Conservation (phyloP, 2,113 vertebrate species). For the Proteles cristata region DNA sequence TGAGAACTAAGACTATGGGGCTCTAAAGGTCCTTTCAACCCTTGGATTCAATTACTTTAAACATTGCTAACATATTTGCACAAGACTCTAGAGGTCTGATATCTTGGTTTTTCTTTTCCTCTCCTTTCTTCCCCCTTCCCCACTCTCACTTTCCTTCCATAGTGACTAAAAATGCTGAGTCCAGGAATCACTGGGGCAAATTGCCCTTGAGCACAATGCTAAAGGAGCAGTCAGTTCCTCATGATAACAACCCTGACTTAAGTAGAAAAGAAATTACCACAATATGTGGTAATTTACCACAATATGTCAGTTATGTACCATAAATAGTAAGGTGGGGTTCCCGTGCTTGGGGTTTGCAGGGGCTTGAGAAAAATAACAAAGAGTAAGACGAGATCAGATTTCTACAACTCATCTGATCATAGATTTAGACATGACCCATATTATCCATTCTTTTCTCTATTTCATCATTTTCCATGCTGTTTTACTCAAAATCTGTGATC, state of each 20-base stretch:
- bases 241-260: neutral
- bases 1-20: neutral
- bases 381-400: neutral
- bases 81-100: neutral
- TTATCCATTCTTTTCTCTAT: neutral
- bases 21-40: neutral
- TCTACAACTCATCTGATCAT: neutral
- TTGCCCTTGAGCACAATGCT: neutral
- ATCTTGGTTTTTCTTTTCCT: constrained; percentile 22
- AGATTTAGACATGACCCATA: neutral
- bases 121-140: neutral
- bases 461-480: neutral
- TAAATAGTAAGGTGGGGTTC: neutral
- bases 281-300: neutral
- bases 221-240: neutral
- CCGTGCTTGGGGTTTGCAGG: neutral
- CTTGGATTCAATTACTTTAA: constrained; percentile 22
- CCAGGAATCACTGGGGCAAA: neutral
- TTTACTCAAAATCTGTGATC: neutral
- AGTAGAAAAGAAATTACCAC: neutral
- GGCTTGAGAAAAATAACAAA: neutral
- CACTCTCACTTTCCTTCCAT: neutral
- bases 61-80: constrained; percentile 6
- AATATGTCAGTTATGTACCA: neutral
- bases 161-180: neutral